phyloP scores from a whole-genome alignment of 2,888 invertebrate genomes.

The Pollenia amentaria region DNA sequence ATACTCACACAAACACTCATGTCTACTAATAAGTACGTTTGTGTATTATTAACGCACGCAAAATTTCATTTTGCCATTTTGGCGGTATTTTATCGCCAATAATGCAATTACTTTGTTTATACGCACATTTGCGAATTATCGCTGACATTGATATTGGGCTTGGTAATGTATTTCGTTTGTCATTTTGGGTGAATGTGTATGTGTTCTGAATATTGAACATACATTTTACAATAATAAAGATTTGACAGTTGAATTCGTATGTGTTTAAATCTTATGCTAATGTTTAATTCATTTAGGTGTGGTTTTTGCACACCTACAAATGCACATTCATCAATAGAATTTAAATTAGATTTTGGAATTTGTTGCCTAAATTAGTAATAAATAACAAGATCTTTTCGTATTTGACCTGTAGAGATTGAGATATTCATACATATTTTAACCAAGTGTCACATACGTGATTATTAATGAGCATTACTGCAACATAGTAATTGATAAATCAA shows the following conservation, averaged over 20 bases:
- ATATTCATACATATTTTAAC: background rate
- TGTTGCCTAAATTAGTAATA: conserved; percentile 7
- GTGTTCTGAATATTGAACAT: background rate
- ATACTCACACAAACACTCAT: conserved; percentile 3
- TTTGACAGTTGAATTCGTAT: background rate
- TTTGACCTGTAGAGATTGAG: background rate
- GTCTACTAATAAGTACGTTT: background rate
- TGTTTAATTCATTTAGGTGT: conserved; percentile 7
- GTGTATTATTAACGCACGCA: conserved; percentile 5
- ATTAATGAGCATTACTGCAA: no score
- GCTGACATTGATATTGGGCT: conserved; percentile 65
- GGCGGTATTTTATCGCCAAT: conserved; percentile 70
- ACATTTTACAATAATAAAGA: conserved; percentile 23
- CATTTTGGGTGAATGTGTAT: background rate
- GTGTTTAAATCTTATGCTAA: background rate
- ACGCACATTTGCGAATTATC: conserved; percentile 76
- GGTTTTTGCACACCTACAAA: background rate
- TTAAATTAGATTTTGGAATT: conserved; percentile 14
- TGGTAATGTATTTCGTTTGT: conserved; percentile 14
- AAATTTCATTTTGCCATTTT: conserved; percentile 58
- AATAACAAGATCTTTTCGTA: background rate
- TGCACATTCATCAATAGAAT: conserved; percentile 4
- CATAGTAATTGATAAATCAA: no score
- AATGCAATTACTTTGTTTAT: conserved; percentile 72
- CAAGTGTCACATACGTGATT: no score